Evolutionary conservation across 2,888 invertebrate genomes (phyloP), one percentile per base, ranked within the genome.

Genomic region (Stenodema calcarata): DNA sequence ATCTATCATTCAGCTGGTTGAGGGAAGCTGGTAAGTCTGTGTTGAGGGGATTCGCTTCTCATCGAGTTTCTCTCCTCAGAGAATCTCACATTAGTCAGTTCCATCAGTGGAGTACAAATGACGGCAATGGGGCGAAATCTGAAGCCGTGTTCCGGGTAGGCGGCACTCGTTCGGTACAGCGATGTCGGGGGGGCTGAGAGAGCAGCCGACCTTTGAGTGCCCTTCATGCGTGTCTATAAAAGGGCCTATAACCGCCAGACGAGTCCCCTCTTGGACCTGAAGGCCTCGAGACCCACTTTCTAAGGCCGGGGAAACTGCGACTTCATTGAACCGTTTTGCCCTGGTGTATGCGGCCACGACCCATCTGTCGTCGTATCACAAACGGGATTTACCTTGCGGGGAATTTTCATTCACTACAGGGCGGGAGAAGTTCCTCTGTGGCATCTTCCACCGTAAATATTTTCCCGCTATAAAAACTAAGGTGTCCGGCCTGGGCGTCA

Each of bases 151-250:
- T 73, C 73, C 73, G 73, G 73, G 73, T 73, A 73, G 62, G 62
- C 18, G 23, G 4, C 16, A 47, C 14, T 47, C 18, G 69, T 12
- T 18, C 23, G 23, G 69, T 35, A 35, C 35, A 30, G 12, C 3
- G 41, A 28, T 35, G 7, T 27, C 70, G 70, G 14, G 70, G 70
- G 27, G 73, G 7, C 35, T 30, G 73, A 35, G 50, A 80, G 80
- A 69, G 82, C 82, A 82, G 70, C 82, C 82, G 82, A 82, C 82
- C 82, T 82, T 82, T 82, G 82, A 69, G 47, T 82, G 82, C 82
- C 82, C 82, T 82, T 82, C 82, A 69, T 69, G 62, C 42, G 82
- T 69, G 70, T 69, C 82, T 82, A 82, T 82, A 82, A 82, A 82
- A 82, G 82, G 82, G n/a, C 82, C 82, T 82, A 82, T 23, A 30